Evolutionary conservation across 2,113 vertebrate genomes (phyloP).

Genomic region (Rousettus leschenaultii): DNA sequence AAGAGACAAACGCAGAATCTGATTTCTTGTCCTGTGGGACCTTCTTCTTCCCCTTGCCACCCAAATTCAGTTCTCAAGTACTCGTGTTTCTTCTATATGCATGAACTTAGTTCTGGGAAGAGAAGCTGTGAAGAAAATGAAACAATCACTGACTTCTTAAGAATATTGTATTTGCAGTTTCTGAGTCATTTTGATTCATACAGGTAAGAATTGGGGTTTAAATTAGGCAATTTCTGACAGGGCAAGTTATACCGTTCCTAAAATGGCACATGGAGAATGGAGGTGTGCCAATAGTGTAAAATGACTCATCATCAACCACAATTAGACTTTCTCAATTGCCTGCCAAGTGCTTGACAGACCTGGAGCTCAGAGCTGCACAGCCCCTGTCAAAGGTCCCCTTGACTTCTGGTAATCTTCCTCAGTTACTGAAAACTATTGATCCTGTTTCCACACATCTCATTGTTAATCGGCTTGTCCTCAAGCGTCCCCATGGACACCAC

Average conservation of each 20-base stretch:
- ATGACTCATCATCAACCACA: constrained; percentile 51
- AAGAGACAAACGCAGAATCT: neutral
- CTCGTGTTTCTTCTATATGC: neutral
- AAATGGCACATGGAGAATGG: constrained; percentile 54
- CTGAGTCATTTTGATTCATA: constrained; percentile 64
- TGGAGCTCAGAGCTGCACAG: neutral
- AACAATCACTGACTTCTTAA: neutral
- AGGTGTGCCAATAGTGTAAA: constrained; percentile 44
- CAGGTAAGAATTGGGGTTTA: constrained; percentile 60
- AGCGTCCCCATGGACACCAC: constrained; percentile 54
- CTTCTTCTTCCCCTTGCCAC: neutral
- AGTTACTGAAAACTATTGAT: constrained; percentile 74
- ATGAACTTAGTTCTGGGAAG: constrained; percentile 14
- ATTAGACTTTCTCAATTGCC: constrained; percentile 54
- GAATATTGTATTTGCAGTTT: constrained; percentile 58
- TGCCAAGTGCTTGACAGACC: constrained; percentile 36
- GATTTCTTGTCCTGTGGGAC: neutral
- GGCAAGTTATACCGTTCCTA: constrained; percentile 56
- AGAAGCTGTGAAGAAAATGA: constrained; percentile 2
- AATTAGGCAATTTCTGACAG: constrained; percentile 62
- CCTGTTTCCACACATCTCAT: constrained; percentile 63
- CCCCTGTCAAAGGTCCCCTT: constrained; percentile 1
- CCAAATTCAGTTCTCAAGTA: neutral
- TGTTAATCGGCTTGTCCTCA: constrained; percentile 50
- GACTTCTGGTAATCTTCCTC: constrained; percentile 71